A percentile compares a stretch with the other conserved stretches of the same genome.
Evolutionary conservation across 1,140 invertebrate species (phyloP).

Genomic region (Formica exsecta): DNA sequence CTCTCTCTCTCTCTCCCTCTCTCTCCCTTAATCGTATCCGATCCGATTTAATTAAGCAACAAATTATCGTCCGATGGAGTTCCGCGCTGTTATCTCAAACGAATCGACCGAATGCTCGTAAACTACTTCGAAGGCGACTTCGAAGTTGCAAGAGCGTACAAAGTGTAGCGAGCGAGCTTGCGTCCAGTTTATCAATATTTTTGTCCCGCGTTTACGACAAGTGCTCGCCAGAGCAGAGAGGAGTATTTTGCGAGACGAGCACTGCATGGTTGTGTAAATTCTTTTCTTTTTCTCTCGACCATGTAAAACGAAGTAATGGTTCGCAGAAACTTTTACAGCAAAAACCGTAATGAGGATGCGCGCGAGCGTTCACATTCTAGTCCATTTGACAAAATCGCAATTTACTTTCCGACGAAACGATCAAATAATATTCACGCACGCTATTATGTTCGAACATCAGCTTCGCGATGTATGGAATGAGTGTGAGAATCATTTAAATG

Average conservation of each 20-base stretch:
- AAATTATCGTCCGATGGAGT: constrained; percentile 36
- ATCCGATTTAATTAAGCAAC: constrained; percentile 48
- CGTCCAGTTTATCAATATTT: constrained; percentile 64
- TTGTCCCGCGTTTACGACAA: constrained; percentile 44
- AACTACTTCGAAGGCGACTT: constrained; percentile 30
- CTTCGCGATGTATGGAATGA: background rate
- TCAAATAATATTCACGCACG: constrained; percentile 56
- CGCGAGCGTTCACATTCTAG: constrained; percentile 68
- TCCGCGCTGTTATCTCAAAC: constrained; percentile 8
- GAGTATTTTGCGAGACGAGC: constrained; percentile 29
- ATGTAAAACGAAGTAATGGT: constrained; percentile 60
- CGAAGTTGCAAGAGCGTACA: constrained; percentile 5
- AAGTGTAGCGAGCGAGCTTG: constrained; percentile 41
- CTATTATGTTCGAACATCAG: constrained; percentile 59
- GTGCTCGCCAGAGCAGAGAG: background rate
- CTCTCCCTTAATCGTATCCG: constrained; percentile 19
- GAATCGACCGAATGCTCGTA: constrained; percentile 56
- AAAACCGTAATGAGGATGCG: constrained; percentile 75
- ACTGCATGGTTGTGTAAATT: background rate
- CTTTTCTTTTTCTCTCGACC: constrained; percentile 9
- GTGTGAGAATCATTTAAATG: constrained; percentile 26
- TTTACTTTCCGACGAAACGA: constrained; percentile 54
- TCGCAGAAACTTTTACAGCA: constrained; percentile 70
- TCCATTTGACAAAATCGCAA: constrained; percentile 35
- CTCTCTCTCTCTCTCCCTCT: background rate